phyloP scores from a whole-genome alignment of 2,113 vertebrate genomes.

The Sphyrna mokarran region DNA sequence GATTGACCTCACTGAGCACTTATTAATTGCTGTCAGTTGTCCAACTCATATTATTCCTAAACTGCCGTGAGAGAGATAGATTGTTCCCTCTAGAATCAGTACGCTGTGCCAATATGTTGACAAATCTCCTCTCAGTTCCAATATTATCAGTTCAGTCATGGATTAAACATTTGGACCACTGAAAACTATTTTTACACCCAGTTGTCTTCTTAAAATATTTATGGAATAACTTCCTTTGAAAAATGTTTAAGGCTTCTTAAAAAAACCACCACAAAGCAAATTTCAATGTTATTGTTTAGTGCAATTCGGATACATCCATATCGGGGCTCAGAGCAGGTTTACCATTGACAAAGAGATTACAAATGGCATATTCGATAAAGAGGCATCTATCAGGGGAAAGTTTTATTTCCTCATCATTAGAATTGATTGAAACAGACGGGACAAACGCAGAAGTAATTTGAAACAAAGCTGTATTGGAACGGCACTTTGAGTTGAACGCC shows the following conservation, averaged over 20 bases:
- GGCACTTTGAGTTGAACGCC: not conserved
- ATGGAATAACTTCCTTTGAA: not conserved
- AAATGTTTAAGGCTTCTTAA: not conserved
- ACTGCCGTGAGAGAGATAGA: not conserved
- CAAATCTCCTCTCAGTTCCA: not conserved
- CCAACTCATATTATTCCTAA: not conserved
- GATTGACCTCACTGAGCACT: not conserved
- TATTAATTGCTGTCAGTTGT: not conserved
- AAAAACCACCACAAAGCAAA: not conserved
- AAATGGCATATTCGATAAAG: not conserved
- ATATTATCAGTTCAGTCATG: not conserved
- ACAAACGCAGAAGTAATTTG: not conserved
- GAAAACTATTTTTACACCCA: not conserved
- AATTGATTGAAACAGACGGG: conserved; percentile 1
- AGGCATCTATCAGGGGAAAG: not conserved
- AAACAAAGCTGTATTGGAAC: not conserved
- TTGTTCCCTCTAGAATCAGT: not conserved
- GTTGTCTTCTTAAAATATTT: not conserved
- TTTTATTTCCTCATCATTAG: not conserved
- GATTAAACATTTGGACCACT: not conserved
- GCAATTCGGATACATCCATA: not conserved
- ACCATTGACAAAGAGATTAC: not conserved
- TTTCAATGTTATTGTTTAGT: not conserved
- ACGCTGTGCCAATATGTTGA: not conserved
- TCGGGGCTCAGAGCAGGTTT: not conserved